Conservation (phyloP, 2,888 invertebrate species). For the Drosophila yooni region DNA sequence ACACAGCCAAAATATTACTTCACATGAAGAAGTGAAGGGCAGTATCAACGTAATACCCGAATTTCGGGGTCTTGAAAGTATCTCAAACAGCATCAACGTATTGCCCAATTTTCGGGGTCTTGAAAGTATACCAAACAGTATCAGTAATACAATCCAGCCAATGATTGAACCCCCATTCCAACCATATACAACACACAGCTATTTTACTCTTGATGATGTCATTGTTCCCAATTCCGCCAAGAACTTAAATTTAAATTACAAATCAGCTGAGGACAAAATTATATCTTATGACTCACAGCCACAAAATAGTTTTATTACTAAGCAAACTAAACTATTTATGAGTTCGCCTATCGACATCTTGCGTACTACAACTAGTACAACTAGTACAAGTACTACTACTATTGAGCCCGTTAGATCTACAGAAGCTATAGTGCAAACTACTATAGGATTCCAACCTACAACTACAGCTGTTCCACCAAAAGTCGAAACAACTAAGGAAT, state of each 20-base stretch:
- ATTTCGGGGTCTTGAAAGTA: constrained; percentile 17
- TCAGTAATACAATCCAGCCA: constrained; percentile 11
- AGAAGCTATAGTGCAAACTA: constrained; percentile 3
- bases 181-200: constrained; percentile 53
- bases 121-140: constrained; percentile 12
- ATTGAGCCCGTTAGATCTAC: background rate
- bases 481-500: background rate
- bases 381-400: background rate
- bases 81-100: background rate
- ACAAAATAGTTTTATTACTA: constrained; percentile 12
- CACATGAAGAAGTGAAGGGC: background rate
- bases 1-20: constrained; percentile 18
- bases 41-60: background rate
- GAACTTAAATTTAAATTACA: constrained; percentile 14
- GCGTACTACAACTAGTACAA: background rate
- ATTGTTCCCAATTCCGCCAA: constrained; percentile 45
- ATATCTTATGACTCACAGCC: constrained; percentile 4
- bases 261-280: constrained; percentile 14
- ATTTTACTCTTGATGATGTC: constrained; percentile 60
- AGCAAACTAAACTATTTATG: constrained; percentile 1
- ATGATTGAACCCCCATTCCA: constrained; percentile 13
- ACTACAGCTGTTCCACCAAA: background rate
- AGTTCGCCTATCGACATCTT: background rate
- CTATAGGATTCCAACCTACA: background rate
- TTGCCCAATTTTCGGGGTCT: constrained; percentile 12